Evolutionary conservation across 1,140 invertebrate genomes (phyloP).

Genomic region (Drosophila athabasca): DNA sequence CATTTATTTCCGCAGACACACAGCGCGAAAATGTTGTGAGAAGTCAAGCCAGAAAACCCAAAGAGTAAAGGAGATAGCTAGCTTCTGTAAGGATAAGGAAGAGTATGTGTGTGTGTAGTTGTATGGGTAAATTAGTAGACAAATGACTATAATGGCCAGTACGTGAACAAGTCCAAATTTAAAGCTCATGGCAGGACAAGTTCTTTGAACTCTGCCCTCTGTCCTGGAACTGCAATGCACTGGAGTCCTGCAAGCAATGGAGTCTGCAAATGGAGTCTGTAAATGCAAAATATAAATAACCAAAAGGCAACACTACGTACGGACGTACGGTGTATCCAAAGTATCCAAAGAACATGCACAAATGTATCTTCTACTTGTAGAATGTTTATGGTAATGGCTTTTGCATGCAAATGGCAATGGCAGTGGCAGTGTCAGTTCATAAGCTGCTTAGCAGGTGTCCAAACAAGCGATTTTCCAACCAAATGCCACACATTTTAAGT

Average conservation of each 20-base stretch:
- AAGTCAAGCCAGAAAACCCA: slow-evolving; percentile 40
- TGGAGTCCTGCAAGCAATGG: neutral
- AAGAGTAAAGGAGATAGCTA: too few relatives aligned
- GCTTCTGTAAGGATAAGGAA: neutral
- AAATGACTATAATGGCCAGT: slow-evolving; percentile 44
- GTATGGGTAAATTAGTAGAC: slow-evolving; percentile 58
- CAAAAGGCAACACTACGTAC: slow-evolving; percentile 5
- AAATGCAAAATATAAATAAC: slow-evolving; percentile 21
- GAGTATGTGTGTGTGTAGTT: neutral
- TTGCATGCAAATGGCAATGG: slow-evolving; percentile 15
- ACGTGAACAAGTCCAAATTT: slow-evolving; percentile 30
- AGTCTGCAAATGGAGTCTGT: slow-evolving; percentile 2
- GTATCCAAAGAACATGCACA: neutral
- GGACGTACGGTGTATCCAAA: too few relatives aligned
- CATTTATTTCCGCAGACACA: slow-evolving; percentile 53
- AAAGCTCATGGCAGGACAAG: slow-evolving; percentile 8
- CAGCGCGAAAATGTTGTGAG: slow-evolving; percentile 43
- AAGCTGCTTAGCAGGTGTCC: slow-evolving; percentile 19
- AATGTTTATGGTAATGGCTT: slow-evolving; percentile 22
- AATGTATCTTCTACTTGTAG: neutral
- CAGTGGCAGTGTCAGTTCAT: neutral
- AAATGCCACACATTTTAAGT: neutral
- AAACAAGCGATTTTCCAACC: neutral
- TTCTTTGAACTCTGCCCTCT: slow-evolving; percentile 38
- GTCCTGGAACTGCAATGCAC: neutral